Percentiles rank a stretch among this genome's conserved stretches.
Evolutionary conservation across 2,797 vertebrate species (phyloP).

Genomic region (Sebastolobus alascanus): DNA sequence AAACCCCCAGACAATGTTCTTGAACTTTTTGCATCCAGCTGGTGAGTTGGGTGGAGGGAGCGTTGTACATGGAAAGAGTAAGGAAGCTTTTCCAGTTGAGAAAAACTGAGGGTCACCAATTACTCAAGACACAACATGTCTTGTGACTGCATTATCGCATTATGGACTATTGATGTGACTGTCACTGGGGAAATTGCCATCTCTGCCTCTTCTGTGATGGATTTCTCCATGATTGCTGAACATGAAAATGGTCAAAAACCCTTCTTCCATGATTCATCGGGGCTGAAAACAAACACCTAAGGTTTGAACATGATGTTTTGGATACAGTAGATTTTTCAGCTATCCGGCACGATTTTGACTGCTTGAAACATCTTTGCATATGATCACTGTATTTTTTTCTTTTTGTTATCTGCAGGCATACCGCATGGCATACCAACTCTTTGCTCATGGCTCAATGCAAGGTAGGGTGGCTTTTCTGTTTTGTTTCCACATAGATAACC

Average conservation of each 20-base stretch:
- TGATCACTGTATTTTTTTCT: not conserved
- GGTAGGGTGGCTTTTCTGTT: not conserved
- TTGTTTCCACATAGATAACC: not conserved
- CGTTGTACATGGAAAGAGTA: constrained; percentile 11
- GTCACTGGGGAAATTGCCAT: constrained; percentile 53
- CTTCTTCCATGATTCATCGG: constrained; percentile 27
- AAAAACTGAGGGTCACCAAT: constrained; percentile 42
- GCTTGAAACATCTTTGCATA: not conserved
- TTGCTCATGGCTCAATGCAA: not conserved
- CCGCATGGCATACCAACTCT: not conserved
- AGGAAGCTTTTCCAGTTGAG: constrained; percentile 36
- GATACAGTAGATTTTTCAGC: not conserved
- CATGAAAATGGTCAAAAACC: constrained; percentile 35
- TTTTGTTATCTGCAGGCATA: constrained; percentile 2
- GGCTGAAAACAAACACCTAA: constrained; percentile 11
- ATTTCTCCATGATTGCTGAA: constrained; percentile 49
- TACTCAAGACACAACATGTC: constrained; percentile 47
- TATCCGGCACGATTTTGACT: not conserved
- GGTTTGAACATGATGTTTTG: constrained; percentile 3
- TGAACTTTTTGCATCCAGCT: constrained; percentile 24
- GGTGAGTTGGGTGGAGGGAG: constrained; percentile 8
- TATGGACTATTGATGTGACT: constrained; percentile 54
- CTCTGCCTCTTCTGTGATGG: constrained; percentile 43
- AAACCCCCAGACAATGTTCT: not conserved
- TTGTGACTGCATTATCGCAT: constrained; percentile 56